Evolutionary conservation across 2,113 vertebrate genomes (phyloP).

Genomic region (Naja naja): DNA sequence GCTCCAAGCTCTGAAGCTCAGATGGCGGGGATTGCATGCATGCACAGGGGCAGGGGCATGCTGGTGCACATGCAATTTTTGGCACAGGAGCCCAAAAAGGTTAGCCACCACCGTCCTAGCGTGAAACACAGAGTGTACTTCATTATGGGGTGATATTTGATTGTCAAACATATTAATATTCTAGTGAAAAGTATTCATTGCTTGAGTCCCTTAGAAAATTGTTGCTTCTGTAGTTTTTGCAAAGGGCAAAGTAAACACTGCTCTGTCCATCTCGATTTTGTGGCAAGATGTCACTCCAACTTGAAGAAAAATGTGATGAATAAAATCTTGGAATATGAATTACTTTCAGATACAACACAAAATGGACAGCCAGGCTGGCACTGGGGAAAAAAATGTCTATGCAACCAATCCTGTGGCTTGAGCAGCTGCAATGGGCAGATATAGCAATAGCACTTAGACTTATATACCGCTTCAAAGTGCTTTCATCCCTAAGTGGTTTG

Average conservation of each 20-base stretch:
- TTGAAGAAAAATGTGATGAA: not conserved
- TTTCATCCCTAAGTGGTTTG: no score
- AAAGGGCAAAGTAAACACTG: not conserved
- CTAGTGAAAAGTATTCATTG: not conserved
- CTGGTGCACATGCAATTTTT: no score
- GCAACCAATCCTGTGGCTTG: not conserved
- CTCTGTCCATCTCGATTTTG: not conserved
- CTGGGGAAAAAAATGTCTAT: not conserved
- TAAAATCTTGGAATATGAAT: not conserved
- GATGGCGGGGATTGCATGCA: no score
- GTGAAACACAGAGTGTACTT: not conserved
- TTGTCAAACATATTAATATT: slow-evolving; percentile 1
- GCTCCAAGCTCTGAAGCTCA: no score
- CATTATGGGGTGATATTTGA: not conserved
- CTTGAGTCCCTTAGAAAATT: not conserved
- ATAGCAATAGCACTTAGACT: no score
- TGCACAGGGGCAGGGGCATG: no score
- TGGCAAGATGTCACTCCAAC: not conserved
- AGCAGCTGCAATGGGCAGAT: not conserved
- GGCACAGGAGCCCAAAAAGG: no score
- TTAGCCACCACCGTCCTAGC: no score
- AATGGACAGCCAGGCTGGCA: not conserved
- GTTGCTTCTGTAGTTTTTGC: not conserved
- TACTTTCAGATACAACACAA: not conserved
- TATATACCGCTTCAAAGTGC: no score